phyloP scores from a whole-genome alignment of 2,888 invertebrate species.

The Amblyteles armatorius region DNA sequence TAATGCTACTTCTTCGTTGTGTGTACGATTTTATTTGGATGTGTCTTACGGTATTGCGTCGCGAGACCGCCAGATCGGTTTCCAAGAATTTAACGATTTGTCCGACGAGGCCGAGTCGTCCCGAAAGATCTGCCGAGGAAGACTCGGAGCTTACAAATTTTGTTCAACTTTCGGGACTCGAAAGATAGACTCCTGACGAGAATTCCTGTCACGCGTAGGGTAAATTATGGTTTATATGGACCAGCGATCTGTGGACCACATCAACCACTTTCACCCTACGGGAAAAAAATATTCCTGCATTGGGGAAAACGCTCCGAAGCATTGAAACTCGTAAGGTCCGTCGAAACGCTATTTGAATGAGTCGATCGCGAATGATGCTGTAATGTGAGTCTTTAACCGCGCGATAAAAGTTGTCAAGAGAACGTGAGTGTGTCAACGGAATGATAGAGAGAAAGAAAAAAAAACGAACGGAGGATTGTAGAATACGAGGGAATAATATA shows the following conservation, averaged over 20 bases:
- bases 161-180: not conserved
- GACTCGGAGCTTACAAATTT: not conserved
- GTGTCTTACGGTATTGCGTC: not conserved
- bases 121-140: not conserved
- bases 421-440: not conserved
- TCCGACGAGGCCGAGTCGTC: not conserved
- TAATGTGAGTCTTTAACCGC: conserved; percentile 26
- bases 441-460: conserved; percentile 1
- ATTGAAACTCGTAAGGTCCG: too few species aligned
- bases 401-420: conserved; percentile 12
- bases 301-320: too few species aligned
- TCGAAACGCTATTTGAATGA: not conserved
- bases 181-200: not conserved
- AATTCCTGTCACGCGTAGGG: not conserved
- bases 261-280: not conserved
- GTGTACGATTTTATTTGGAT: not conserved
- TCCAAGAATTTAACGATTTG: not conserved
- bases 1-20: not conserved
- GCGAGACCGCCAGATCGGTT: not conserved
- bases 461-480: conserved; percentile 13
- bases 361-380: conserved; percentile 21
- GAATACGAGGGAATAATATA: conserved; percentile 45
- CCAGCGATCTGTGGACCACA: not conserved
- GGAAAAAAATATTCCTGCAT: not conserved
- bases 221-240: not conserved